Percentiles rank a stretch among this genome's conserved stretches.
Conservation (phyloP, 2,797 vertebrate species). For the Clamator glandarius region DNA sequence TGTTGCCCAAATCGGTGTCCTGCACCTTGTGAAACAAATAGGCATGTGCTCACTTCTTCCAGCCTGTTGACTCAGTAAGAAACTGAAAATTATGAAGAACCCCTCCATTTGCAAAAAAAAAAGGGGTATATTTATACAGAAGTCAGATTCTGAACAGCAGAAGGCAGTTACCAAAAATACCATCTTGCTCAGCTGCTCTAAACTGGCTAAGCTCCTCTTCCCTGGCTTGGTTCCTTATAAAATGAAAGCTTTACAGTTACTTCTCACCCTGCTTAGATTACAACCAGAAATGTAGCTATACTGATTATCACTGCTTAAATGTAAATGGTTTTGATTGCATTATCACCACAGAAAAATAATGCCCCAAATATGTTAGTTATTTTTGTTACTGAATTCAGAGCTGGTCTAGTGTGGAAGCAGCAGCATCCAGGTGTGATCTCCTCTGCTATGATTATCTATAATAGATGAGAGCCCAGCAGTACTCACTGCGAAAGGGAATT, state of each 20-base stretch:
- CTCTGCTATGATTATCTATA: background rate
- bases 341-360: conserved; percentile 19
- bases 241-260: background rate
- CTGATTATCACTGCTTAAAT: background rate
- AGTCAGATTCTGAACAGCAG: conserved; percentile 37
- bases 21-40: background rate
- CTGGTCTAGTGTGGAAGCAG: background rate
- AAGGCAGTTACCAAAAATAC: conserved; percentile 58
- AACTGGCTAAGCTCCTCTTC: conserved; percentile 17
- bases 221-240: background rate
- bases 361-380: background rate
- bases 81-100: background rate
- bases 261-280: background rate
- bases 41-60: background rate
- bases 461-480: background rate
- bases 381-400: background rate
- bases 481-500: background rate
- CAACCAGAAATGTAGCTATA: background rate
- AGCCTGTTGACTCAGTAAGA: background rate
- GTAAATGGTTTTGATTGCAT: conserved; percentile 17
- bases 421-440: background rate
- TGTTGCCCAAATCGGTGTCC: background rate
- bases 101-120: background rate
- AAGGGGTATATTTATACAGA: background rate
- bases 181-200: conserved; percentile 12